Percentiles rank a stretch among this genome's conserved stretches.
Conservation (phyloP, 1,140 invertebrate genomes). For the Caenorhabditis remanei region DNA sequence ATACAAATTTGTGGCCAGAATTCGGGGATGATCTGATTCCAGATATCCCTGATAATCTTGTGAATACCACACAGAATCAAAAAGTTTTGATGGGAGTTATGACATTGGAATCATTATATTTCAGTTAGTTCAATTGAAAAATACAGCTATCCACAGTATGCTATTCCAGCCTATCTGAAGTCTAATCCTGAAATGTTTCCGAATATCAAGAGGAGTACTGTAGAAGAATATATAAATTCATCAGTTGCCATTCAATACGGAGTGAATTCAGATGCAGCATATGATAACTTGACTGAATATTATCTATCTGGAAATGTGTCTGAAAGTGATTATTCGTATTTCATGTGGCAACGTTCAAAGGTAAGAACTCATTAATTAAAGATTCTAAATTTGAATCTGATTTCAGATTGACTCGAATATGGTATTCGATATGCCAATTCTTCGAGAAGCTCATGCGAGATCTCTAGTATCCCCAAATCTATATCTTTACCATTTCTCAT, state of each 20-base stretch:
- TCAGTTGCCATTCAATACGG: slow-evolving; percentile 10
- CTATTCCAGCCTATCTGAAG: slow-evolving; percentile 31
- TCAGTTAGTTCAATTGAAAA: not conserved
- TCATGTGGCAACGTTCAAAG: not conserved
- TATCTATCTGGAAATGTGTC: slow-evolving; percentile 9
- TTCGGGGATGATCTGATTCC: slow-evolving; percentile 15
- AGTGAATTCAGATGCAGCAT: not conserved
- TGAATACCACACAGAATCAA: slow-evolving; percentile 1
- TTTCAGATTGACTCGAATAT: slow-evolving; percentile 38
- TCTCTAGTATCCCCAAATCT: not conserved
- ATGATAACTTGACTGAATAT: not conserved
- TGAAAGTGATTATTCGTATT: slow-evolving; percentile 10
- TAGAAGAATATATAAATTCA: slow-evolving; percentile 29
- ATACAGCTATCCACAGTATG: not conserved
- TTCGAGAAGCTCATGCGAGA: slow-evolving; percentile 40
- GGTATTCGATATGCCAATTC: slow-evolving; percentile 11
- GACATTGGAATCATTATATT: slow-evolving; percentile 19
- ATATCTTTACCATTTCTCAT: slow-evolving; percentile 22
- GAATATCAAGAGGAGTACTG: not conserved
- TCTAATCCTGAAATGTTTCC: slow-evolving; percentile 17
- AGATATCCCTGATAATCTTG: slow-evolving; percentile 16
- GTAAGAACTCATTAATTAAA: not conserved
- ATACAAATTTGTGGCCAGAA: slow-evolving; percentile 3
- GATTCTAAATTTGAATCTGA: not conserved
- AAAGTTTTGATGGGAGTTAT: slow-evolving; percentile 45